Percentiles rank a stretch among this genome's conserved stretches.
Evolutionary conservation across 2,797 vertebrate species (phyloP).

Genomic region (Mycteria americana): DNA sequence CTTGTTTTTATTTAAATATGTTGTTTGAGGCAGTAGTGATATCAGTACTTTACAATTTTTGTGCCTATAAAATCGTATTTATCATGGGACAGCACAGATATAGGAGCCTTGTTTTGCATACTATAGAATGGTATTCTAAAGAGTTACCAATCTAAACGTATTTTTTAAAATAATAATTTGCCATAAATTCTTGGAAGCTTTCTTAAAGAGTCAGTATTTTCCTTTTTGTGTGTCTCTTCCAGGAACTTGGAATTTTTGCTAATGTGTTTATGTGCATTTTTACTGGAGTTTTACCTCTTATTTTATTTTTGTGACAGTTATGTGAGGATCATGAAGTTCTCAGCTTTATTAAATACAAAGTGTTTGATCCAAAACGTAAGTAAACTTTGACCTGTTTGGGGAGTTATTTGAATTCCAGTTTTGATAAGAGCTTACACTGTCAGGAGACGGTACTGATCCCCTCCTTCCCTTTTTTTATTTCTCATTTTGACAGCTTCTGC

Average conservation of each 20-base stretch:
- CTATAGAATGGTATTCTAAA: not conserved
- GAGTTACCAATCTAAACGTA: not conserved
- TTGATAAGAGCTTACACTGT: not conserved
- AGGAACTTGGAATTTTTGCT: not conserved
- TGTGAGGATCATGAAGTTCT: constrained; percentile 92
- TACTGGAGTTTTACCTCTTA: not conserved
- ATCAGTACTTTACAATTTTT: not conserved
- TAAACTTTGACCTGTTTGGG: constrained; percentile 25
- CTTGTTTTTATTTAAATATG: not conserved
- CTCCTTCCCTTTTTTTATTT: not conserved
- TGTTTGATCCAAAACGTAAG: constrained; percentile 98
- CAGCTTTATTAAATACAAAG: constrained; percentile 94
- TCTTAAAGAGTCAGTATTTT: not conserved
- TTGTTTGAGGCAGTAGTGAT: not conserved
- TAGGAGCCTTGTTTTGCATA: not conserved
- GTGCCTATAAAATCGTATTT: not conserved
- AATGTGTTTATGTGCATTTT: not conserved
- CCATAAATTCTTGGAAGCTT: not conserved
- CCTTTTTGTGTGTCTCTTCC: not conserved
- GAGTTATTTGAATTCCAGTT: not conserved
- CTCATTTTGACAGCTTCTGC: constrained; percentile 83
- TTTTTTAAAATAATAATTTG: not conserved
- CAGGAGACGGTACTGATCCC: not conserved
- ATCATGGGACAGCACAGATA: not conserved
- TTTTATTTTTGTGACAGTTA: constrained; percentile 81